Evolutionary conservation across 2,888 invertebrate genomes (phyloP).

Genomic region (Thyatira batis): DNA sequence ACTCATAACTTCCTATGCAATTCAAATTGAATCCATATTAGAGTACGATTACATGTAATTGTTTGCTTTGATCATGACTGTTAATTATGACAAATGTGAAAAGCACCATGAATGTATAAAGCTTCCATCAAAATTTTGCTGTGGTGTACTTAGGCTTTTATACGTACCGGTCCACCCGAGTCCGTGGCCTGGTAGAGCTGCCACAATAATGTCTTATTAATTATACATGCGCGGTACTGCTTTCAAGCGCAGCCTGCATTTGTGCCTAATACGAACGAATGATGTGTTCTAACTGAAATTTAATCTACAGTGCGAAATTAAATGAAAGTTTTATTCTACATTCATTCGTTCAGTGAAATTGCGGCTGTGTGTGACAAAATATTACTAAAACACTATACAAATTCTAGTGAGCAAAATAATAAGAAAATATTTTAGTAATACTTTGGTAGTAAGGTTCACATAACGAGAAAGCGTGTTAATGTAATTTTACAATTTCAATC

Average conservation of each 20-base stretch:
- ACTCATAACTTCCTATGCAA: too few species aligned
- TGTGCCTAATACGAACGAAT: conserved; percentile 17
- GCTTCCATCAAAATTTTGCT: conserved; percentile 27
- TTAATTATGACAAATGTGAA: conserved; percentile 1
- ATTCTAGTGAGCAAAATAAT: not conserved
- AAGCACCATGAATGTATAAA: conserved; percentile 37
- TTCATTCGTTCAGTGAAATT: conserved; percentile 3
- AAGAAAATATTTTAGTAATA: not conserved
- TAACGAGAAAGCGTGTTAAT: not conserved
- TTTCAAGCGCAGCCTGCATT: conserved; percentile 27
- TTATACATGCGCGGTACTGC: conserved; percentile 60
- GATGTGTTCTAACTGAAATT: conserved; percentile 6
- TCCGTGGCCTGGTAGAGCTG: conserved; percentile 82
- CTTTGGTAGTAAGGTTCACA: not conserved
- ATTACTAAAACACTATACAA: not conserved
- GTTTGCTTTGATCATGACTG: not conserved
- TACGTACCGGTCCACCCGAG: conserved; percentile 74
- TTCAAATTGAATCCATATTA: too few species aligned
- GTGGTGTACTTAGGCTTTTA: conserved; percentile 34
- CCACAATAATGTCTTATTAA: conserved; percentile 77
- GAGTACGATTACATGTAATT: too few species aligned
- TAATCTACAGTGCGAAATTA: not conserved
- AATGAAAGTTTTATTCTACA: conserved; percentile 1
- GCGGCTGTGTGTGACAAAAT: not conserved
- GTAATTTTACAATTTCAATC: not conserved